Base-by-base conservation (phyloP, 1,140 invertebrate species). In the Glomeris maerens region DNA sequence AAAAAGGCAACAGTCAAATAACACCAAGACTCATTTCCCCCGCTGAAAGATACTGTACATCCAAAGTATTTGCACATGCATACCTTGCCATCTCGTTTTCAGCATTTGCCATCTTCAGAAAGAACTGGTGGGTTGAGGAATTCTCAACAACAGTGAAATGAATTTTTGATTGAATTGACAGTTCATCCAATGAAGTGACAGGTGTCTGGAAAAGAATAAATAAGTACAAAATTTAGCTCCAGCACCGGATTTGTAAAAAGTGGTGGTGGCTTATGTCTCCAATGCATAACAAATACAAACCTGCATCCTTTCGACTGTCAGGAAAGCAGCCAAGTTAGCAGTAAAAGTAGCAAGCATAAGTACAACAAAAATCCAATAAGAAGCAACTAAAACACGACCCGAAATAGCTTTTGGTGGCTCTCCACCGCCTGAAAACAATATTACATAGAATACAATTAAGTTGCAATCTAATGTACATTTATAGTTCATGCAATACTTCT, bases 221-320 rank as follows among this genome's bases (percentile, higher is more conserved):
- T 42, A 42, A 42, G n/a, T n/a, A n/a, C n/a, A n/a, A n/a, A n/a
- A n/a, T n/a, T n/a, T n/a, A n/a, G n/a, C n/a, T n/a, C n/a, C n/a
- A n/a, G n/a, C n/a, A n/a, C n/a, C n/a, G n/a, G n/a, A n/a, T n/a
- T n/a, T n/a, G n/a, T n/a, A n/a, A n/a, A n/a, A n/a, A n/a, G n/a
- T n/a, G n/a, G n/a, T n/a, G n/a, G n/a, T n/a, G n/a, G n/a, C n/a
- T n/a, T n/a, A n/a, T n/a, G n/a, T n/a, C n/a, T n/a, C n/a, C n/a
- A n/a, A n/a, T n/a, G n/a, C n/a, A n/a, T n/a, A n/a, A n/a, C n/a
- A n/a, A n/a, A n/a, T n/a, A n/a, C n/a, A n/a, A n/a, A 83, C 81
- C 74, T 89, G 87, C 90, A 93, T 93, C 62, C 88, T 78, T 68
- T 92, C 91, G 1, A 96, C 91, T 0, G 92, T 97, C 0, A 98